Evolutionary conservation across 1,140 invertebrate genomes (phyloP).

Genomic region (Phortica variegata): DNA sequence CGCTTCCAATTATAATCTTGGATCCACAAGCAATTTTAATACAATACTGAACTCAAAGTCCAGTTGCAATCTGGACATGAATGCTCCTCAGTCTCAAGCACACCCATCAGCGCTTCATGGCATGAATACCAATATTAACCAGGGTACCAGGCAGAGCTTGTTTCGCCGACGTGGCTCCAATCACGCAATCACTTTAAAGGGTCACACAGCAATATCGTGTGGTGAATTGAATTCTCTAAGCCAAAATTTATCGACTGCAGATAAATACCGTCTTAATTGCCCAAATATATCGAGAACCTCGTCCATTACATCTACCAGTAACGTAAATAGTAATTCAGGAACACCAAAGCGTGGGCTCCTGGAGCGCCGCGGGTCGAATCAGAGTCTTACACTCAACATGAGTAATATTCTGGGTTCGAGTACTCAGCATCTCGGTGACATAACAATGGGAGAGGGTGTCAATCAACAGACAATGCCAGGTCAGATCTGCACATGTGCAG

Average conservation of each 20-base stretch:
- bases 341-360: conserved; percentile 66
- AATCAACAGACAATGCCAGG: conserved; percentile 28
- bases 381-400: conserved; percentile 75
- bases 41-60: conserved; percentile 43
- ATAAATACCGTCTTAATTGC: conserved; percentile 27
- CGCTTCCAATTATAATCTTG: conserved; percentile 46
- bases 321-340: conserved; percentile 23
- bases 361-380: conserved; percentile 81
- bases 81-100: too few relatives aligned
- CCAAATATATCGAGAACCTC: conserved; percentile 23
- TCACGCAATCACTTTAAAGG: conserved; percentile 75
- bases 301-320: conserved; percentile 21
- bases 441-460: conserved; percentile 13
- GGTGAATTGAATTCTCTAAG: conserved; percentile 60
- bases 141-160: conserved; percentile 65
- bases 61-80: conserved; percentile 41
- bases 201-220: conserved; percentile 43
- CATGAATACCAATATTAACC: conserved; percentile 13
- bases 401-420: conserved; percentile 36
- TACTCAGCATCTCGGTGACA: conserved; percentile 6
- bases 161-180: conserved; percentile 81
- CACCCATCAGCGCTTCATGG: not conserved
- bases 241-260: conserved; percentile 18
- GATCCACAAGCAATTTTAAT: conserved; percentile 24
- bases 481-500: conserved; percentile 37